Conservation (phyloP, 1,140 invertebrate species). For the Piezodorus guildinii region DNA sequence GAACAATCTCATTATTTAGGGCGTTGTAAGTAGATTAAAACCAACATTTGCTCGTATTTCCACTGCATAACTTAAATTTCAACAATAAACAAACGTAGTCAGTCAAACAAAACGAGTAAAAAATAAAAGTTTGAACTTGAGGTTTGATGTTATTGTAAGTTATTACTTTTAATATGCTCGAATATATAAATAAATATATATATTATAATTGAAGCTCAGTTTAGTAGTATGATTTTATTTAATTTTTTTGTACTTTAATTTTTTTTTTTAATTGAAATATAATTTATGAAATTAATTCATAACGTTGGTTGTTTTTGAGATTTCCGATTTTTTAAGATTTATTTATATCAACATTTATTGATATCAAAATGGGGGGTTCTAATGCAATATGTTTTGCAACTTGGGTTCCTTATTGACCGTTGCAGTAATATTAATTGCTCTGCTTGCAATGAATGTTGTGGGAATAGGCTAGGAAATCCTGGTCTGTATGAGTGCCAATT, state of each 20-base stretch:
- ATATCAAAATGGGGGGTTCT: conserved; percentile 22
- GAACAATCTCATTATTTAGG: too few relatives aligned
- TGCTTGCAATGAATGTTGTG: conserved; percentile 19
- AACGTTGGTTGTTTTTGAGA: not conserved
- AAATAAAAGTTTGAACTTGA: too few relatives aligned
- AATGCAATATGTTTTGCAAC: conserved; percentile 15
- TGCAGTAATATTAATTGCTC: conserved; percentile 18
- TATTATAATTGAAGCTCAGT: conserved; percentile 28
- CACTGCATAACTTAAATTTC: too few relatives aligned
- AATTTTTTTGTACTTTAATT: conserved; percentile 5
- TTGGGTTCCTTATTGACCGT: conserved; percentile 6
- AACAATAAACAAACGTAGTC: too few relatives aligned
- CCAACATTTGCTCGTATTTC: too few relatives aligned
- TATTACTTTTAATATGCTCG: conserved; percentile 26
- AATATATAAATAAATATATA: conserved; percentile 24
- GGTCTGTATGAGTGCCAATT: conserved; percentile 27
- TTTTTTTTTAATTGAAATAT: conserved; percentile 16
- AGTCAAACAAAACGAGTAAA: too few relatives aligned
- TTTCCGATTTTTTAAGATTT: conserved; percentile 8
- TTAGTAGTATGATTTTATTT: conserved; percentile 29
- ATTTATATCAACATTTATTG: conserved; percentile 16
- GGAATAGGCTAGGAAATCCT: not conserved
- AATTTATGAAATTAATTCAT: conserved; percentile 2
- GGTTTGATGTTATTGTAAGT: too few relatives aligned
- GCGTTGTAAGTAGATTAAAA: too few relatives aligned